phyloP scores from a whole-genome alignment of 2,113 vertebrate genomes.

The Oryzias melastigma region DNA sequence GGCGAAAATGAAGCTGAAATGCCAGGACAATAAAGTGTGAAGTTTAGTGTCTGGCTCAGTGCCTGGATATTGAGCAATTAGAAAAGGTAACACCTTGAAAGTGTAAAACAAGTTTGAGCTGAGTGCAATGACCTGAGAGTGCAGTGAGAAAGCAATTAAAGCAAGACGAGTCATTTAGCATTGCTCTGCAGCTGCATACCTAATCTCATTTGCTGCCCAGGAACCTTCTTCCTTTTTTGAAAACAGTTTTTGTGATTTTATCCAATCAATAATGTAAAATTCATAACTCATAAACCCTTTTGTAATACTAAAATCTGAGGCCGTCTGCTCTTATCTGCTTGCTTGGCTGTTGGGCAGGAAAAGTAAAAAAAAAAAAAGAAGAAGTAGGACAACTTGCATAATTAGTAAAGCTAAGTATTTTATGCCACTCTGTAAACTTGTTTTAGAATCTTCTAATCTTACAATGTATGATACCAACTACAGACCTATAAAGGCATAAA shows the following conservation, averaged over 20 bases:
- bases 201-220: background rate
- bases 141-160: conserved; percentile 39
- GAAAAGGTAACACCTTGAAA: conserved; percentile 25
- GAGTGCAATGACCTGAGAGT: conserved; percentile 20
- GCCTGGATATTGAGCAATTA: conserved; percentile 27
- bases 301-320: too few relatives aligned
- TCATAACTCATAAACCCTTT: too few relatives aligned
- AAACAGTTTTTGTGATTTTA: background rate
- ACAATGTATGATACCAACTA: background rate
- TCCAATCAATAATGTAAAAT: background rate
- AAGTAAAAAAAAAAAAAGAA: too few relatives aligned
- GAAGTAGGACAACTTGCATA: too few relatives aligned
- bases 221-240: background rate
- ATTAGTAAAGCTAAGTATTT: too few relatives aligned
- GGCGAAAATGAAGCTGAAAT: conserved; percentile 7
- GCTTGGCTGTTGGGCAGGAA: too few relatives aligned
- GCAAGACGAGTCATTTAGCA: conserved; percentile 19
- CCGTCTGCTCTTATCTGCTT: too few relatives aligned
- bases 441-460: too few relatives aligned
- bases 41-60: conserved; percentile 3
- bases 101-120: conserved; percentile 40
- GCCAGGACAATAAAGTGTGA: conserved; percentile 15
- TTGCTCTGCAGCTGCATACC: background rate
- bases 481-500: background rate
- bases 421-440: too few relatives aligned